Base-by-base conservation (phyloP, 2,888 invertebrate species). In the Tridacna crocea region DNA sequence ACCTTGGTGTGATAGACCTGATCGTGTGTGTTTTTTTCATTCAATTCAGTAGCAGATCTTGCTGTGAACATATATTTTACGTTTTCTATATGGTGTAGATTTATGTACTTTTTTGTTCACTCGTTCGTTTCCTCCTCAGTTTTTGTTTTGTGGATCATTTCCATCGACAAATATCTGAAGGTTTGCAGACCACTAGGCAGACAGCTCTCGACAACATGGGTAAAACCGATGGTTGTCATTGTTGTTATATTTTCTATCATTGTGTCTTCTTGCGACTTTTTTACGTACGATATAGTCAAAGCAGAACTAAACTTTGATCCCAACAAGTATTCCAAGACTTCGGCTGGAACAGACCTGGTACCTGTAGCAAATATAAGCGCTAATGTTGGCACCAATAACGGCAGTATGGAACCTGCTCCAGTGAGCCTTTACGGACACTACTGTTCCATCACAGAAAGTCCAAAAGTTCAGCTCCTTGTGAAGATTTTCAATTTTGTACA, bases 41-140 rank as follows among this genome's bases (percentile, higher is more conserved):
- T 63, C 47, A 74, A 68, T 6, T 74, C 77, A 2, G 61, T 77
- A 22, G 77, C 75, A 13, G 77, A 81, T 27, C n/a, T 81, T 26
- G 47, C 60, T n/a, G 77, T 77, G 1, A 81, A 77, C 17, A 70
- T 81, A 17, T 51, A 68, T 19, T 81, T 60, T 51, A 81, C 70
- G 6, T 58, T 68, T 48, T n/a, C 17, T 15, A 48, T 55, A 15
- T 19, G 73, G n/a, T 81, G 81, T 48, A 74, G 77, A 66, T 22
- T 75, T 0, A 77, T 81, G 81, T 81, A 81, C 47, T 81, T 81
- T 68, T 70, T 77, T 22, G 81, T 77, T n/a, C 81, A 81, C 55
- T 81, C 77, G 77, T 73, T 75, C 19, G 58, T 81, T 36, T 48
- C 75, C 13, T 27, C 74, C 0, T 81, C 81, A 17, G 55, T 55